Percentiles rank a stretch among this genome's conserved stretches.
phyloP scores from a whole-genome alignment of 37 sponge, comb jelly and placozoan genomes.

The Theonella swinhoei region DNA sequence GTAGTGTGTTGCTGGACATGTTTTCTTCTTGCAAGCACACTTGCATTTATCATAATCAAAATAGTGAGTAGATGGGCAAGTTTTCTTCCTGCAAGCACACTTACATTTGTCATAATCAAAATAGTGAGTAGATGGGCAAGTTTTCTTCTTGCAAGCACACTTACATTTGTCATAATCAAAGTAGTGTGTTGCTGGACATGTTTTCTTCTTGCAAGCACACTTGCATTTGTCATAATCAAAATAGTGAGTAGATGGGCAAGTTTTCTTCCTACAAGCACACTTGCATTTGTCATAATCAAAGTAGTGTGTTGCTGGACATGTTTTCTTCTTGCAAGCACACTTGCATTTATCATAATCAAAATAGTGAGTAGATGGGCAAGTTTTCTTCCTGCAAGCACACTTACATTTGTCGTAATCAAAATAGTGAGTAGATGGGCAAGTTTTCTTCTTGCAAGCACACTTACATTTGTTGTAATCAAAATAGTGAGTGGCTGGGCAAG shows the following conservation, averaged over 20 bases:
- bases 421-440: neutral
- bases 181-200: neutral
- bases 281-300: no score
- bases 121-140: neutral
- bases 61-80: neutral
- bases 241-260: neutral
- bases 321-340: neutral
- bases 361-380: neutral
- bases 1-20: no score
- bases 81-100: neutral
- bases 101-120: neutral
- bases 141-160: conserved; percentile 11
- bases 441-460: neutral
- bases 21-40: neutral
- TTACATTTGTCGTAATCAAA: neutral
- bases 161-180: conserved; percentile 4
- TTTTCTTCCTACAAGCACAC: neutral
- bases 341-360: neutral
- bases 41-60: neutral
- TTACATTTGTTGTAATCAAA: no score
- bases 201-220: neutral
- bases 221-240: neutral
- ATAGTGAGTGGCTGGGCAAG: neutral
- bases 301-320: no score
- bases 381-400: neutral